Base-by-base conservation (phyloP, 2,888 invertebrate genomes). In the Invenusta paracnida region DNA sequence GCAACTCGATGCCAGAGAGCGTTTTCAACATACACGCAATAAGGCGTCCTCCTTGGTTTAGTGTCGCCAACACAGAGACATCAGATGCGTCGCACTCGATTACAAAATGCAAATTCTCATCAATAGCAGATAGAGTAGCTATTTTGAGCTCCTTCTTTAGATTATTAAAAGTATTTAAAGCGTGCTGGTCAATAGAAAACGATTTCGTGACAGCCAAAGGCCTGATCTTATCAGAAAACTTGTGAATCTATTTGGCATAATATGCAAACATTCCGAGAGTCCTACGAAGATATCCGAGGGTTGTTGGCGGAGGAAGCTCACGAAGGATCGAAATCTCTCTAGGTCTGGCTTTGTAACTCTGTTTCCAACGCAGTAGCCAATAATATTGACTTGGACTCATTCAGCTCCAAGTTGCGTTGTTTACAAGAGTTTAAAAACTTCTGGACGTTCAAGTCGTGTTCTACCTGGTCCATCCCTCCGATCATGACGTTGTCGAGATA, bases 81-180 rank as follows among this genome's bases (percentile, higher is more conserved):
- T 81, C 81, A 81, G 81, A 81, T 81, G 81, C 81, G 13, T 81
- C 13, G 23, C n/a, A n/a, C 25, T 88, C 79, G 11, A 79, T n/a
- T 79, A 79, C 79, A 27, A 79, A 79, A 25, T 2, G 11, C 23
- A 79, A 27, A 79, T 79, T 79, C 79, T 79, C 79, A 27, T 79
- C 79, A 79, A 79, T 79, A 79, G 5, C 25, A 48, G 48, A 48
- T 48, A 48, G 48, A 48, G 48, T 11, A 48, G 48, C 48, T 27
- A 11, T 79, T 27, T 79, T n/a, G 25, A 79, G 28, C 28, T 79
- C 79, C 79, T 25, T 2, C 11, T 79, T 79, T 27, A 79, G 28
- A 79, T 11, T 27, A 79, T 23, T 25, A n/a, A 79, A 5, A 23
- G 17, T 23, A 17, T 25, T 17, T n/a, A n/a, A 66, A 48, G 48